A percentile compares a stretch with the other conserved stretches of the same genome.
Evolutionary conservation across 1,140 invertebrate species (phyloP).

Genomic region (Drosophila kanapiae): DNA sequence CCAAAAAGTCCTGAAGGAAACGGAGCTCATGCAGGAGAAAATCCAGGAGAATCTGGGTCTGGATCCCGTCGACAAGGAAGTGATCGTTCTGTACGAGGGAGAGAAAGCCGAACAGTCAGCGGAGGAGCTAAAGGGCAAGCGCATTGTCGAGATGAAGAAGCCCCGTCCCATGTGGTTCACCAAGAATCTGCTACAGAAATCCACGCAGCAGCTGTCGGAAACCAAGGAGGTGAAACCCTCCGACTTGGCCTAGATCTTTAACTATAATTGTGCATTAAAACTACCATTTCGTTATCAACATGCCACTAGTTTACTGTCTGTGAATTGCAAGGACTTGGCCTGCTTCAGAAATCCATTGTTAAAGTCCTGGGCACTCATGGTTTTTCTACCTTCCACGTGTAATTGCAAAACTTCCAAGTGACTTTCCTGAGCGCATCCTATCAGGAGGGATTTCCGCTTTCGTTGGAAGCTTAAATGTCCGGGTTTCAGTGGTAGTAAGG

Average conservation of each 20-base stretch:
- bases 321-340: slow-evolving; percentile 34
- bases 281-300: slow-evolving; percentile 43
- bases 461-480: slow-evolving; percentile 58
- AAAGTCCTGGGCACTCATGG: slow-evolving; percentile 89
- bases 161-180: slow-evolving; percentile 92
- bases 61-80: slow-evolving; percentile 92
- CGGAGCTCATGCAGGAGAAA: slow-evolving; percentile 90
- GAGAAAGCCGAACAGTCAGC: slow-evolving; percentile 88
- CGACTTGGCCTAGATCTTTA: slow-evolving; percentile 87
- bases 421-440: slow-evolving; percentile 87
- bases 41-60: slow-evolving; percentile 90
- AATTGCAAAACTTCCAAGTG: slow-evolving; percentile 88
- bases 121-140: slow-evolving; percentile 88
- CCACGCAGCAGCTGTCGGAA: slow-evolving; percentile 88
- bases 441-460: slow-evolving; percentile 85
- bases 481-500: slow-evolving; percentile 4
- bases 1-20: slow-evolving; percentile 92
- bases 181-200: slow-evolving; percentile 92
- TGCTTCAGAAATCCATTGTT: slow-evolving; percentile 89
- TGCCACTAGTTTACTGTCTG: slow-evolving; percentile 55
- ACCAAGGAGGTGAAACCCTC: slow-evolving; percentile 90
- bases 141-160: slow-evolving; percentile 91
- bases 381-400: slow-evolving; percentile 87
- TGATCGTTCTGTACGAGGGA: slow-evolving; percentile 93
- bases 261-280: slow-evolving; percentile 48